phyloP scores from a whole-genome alignment of 2,888 invertebrate genomes.

The Dendrolimus pini region DNA sequence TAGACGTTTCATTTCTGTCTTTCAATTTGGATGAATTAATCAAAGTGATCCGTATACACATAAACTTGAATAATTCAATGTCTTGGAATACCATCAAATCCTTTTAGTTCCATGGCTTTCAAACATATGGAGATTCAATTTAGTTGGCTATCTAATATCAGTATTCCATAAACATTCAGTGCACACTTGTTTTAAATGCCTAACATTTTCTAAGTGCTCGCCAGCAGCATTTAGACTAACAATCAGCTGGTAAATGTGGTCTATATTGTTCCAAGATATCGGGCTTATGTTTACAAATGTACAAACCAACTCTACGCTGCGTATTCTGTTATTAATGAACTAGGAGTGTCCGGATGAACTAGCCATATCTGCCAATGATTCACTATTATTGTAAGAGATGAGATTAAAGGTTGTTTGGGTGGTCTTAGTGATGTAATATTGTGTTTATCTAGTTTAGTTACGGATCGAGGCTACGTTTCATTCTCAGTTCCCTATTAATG shows the following conservation, averaged over 20 bases:
- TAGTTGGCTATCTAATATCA: no score
- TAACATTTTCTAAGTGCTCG: not conserved
- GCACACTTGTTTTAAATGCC: no score
- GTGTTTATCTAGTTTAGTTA: not conserved
- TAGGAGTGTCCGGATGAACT: not conserved
- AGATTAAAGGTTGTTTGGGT: not conserved
- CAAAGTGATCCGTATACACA: no score
- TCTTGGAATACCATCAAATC: no score
- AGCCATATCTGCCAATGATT: not conserved
- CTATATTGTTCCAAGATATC: not conserved
- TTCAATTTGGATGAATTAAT: no score
- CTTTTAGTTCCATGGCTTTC: no score
- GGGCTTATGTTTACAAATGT: not conserved
- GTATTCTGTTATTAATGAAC: not conserved
- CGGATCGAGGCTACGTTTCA: no score
- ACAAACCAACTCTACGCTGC: not conserved
- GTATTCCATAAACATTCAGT: no score
- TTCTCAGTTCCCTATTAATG: no score
- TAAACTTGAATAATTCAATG: no score
- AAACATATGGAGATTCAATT: no score
- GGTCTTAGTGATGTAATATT: slow-evolving; percentile 16
- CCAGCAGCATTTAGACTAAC: not conserved
- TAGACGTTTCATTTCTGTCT: no score
- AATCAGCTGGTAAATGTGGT: not conserved
- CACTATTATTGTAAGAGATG: not conserved